Evolutionary conservation across 2,113 vertebrate genomes (phyloP).

Genomic region (Chaetura pelagica): DNA sequence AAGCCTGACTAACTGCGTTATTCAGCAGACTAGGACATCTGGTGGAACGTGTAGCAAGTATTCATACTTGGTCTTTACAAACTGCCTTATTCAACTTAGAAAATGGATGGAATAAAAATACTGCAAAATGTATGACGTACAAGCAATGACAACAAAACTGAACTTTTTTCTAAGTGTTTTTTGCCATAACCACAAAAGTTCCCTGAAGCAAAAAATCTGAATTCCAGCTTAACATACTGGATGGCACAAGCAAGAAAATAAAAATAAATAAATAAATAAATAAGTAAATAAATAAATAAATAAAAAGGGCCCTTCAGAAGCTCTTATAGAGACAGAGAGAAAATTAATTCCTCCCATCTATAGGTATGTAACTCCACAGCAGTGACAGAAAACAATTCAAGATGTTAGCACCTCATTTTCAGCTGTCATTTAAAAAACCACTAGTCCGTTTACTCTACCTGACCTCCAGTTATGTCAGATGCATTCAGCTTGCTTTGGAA

Average conservation of each 20-base stretch:
- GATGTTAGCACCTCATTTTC: constrained; percentile 14
- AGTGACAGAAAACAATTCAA: constrained; percentile 7
- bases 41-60: background rate
- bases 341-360: background rate
- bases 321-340: background rate
- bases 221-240: background rate
- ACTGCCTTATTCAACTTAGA: background rate
- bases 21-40: background rate
- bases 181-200: background rate
- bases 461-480: background rate
- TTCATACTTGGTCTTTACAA: background rate
- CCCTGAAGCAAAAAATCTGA: background rate
- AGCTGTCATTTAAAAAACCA: background rate
- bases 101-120: background rate
- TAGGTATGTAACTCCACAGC: background rate
- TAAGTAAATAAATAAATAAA: too few relatives aligned
- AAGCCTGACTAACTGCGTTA: background rate
- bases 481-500: background rate
- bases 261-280: too few relatives aligned
- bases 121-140: background rate
- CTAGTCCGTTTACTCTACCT: constrained; percentile 17
- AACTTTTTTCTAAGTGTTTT: background rate
- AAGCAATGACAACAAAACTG: background rate
- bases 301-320: too few relatives aligned
- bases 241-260: background rate